These are phyloP conservation scores for Mesorhabditis belari DNA, from an alignment of 2,888 invertebrate species.

Conservation along the genomic window DNA sequence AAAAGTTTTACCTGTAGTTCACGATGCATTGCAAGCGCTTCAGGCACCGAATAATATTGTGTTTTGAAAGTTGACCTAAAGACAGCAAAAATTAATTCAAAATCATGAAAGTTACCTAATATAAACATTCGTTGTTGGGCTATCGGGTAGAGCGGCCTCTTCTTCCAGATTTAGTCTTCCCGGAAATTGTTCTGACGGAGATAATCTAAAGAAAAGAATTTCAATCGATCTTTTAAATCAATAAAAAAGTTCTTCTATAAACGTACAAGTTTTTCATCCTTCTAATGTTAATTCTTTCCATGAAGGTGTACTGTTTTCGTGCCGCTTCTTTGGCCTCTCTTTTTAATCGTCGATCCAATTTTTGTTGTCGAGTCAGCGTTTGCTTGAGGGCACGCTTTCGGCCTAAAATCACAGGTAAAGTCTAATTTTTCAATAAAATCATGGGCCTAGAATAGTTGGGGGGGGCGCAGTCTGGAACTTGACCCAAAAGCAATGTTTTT, in stretches of 20 bases:
- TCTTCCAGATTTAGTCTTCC: slow-evolving; percentile 39
- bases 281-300: slow-evolving; percentile 47
- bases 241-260: not conserved
- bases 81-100: not conserved
- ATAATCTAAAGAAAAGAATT: slow-evolving; percentile 20
- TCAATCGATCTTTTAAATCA: not conserved
- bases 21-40: slow-evolving; percentile 71
- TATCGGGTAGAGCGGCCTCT: slow-evolving; percentile 38
- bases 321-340: slow-evolving; percentile 48
- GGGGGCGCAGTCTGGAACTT: too few species aligned
- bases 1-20: slow-evolving; percentile 61
- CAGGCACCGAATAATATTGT: slow-evolving; percentile 66
- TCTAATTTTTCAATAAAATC: not conserved
- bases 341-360: slow-evolving; percentile 38
- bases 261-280: slow-evolving; percentile 44
- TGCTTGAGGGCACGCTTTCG: slow-evolving; percentile 46
- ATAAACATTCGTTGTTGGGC: slow-evolving; percentile 36
- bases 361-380: slow-evolving; percentile 39
- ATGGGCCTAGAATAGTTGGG: too few species aligned
- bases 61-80: slow-evolving; percentile 54
- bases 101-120: slow-evolving; percentile 14
- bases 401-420: slow-evolving; percentile 11
- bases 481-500: not conserved
- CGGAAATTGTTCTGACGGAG: slow-evolving; percentile 47
- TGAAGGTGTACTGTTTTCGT: slow-evolving; percentile 47